Conservation (phyloP, 2,113 vertebrate genomes). For the Heteronetta atricapilla region DNA sequence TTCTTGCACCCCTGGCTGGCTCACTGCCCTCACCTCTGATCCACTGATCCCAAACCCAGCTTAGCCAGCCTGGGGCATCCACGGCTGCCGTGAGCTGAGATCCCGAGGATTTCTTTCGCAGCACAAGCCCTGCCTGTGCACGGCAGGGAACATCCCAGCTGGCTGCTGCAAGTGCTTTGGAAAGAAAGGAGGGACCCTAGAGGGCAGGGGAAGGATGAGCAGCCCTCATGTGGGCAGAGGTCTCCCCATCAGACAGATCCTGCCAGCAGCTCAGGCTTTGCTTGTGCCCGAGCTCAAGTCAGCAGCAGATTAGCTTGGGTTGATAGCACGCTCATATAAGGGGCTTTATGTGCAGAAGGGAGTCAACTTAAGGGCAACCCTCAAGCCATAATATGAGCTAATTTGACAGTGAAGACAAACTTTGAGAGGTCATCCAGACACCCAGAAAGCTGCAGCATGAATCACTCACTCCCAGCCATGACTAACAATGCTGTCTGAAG, state of each 20-base stretch:
- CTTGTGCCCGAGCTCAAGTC: not conserved
- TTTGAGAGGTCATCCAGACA: conserved; percentile 62
- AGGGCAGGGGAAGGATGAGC: rapidly evolving
- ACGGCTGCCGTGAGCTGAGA: not conserved
- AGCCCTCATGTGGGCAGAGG: not conserved
- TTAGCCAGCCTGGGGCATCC: not conserved
- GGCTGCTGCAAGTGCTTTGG: not conserved
- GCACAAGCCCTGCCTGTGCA: not conserved
- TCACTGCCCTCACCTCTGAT: not conserved
- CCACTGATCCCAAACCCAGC: not conserved
- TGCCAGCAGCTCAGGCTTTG: conserved; percentile 13
- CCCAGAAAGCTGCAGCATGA: conserved; percentile 33
- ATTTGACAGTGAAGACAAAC: conserved; percentile 68
- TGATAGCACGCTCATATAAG: conserved; percentile 46
- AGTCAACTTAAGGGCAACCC: conserved; percentile 64
- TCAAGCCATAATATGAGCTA: conserved; percentile 49
- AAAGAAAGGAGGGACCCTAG: not conserved
- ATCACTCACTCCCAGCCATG: conserved; percentile 41
- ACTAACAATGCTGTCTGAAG: not conserved
- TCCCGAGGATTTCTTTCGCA: rapidly evolving
- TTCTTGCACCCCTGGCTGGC: not conserved
- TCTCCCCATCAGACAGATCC: not conserved
- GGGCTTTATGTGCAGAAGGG: conserved; percentile 54
- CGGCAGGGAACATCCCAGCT: rapidly evolving
- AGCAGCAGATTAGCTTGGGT: conserved; percentile 17